Percentiles rank a stretch among this genome's conserved stretches.
phyloP scores from a whole-genome alignment of 2,797 vertebrate genomes.

The Triplophysa bombifrons region DNA sequence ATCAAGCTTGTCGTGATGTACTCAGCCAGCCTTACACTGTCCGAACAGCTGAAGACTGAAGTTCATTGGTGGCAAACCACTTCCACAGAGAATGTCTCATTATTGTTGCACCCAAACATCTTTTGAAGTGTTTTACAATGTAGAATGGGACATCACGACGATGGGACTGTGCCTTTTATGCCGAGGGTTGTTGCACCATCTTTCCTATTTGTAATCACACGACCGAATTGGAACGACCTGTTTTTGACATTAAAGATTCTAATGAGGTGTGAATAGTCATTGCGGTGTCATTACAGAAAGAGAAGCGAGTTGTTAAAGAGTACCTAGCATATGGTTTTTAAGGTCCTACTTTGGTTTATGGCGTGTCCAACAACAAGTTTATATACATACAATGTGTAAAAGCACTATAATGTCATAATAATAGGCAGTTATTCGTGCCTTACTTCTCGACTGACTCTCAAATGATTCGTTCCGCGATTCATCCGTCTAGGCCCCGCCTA shows the following conservation, averaged over 20 bases:
- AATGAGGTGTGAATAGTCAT: constrained; percentile 30
- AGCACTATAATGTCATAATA: no score
- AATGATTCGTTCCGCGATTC: no score
- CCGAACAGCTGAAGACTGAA: constrained; percentile 29
- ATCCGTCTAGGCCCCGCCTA: no score
- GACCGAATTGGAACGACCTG: not conserved
- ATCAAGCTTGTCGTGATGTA: constrained; percentile 33
- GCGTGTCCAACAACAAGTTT: no score
- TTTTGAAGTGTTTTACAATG: constrained; percentile 21
- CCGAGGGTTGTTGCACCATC: constrained; percentile 19
- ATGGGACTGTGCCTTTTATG: not conserved
- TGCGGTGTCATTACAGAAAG: constrained; percentile 1
- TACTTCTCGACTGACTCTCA: no score
- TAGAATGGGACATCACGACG: not conserved
- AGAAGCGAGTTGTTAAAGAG: not conserved
- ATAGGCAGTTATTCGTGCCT: no score
- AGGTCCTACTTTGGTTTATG: no score
- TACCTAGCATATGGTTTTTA: no score
- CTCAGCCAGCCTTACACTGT: constrained; percentile 20
- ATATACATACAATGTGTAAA: no score
- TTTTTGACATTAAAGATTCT: constrained; percentile 33
- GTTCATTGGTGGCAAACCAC: constrained; percentile 23
- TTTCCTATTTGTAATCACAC: constrained; percentile 24
- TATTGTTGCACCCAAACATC: not conserved
- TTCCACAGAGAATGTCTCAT: not conserved